Base-by-base conservation (phyloP, 2,113 vertebrate genomes). In the Erpornis zantholeuca region DNA sequence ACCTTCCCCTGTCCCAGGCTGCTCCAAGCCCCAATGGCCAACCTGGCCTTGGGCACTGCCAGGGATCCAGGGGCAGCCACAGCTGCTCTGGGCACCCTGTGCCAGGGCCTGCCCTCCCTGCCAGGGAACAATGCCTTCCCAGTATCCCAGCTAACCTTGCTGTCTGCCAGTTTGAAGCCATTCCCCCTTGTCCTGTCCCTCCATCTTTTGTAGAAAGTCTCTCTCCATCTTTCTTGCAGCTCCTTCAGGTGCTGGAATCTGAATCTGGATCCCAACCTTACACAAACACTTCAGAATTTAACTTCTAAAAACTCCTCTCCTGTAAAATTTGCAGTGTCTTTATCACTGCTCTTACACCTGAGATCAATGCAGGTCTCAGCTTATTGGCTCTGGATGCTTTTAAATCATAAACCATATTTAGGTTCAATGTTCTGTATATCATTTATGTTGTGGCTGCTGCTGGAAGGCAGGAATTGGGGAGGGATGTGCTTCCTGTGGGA, bases 171-270 rank as follows among this genome's bases (percentile, higher is more conserved):
- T 49, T 22, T 7, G 8, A 20, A 53, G 53, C 35, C 47, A 83
- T 72, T 71, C 68, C 68, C 57, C 16, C 10, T 0, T 0, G 0
- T 42, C 1, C 66, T 44, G 36, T 10, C 45, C 10, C 38, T 36
- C 0, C 33, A 45, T 0, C 1, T 38, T 27, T 16, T 83, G 27
- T 2, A 0, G 28, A 9, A 1, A 1, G 16, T 21, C 25, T 53
- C 25, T 71, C 22, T 45, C 27, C 33, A 9, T 5, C 1, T 25
- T 35, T 36, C 33, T 3, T 60, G 47, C 2, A 3, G 12, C 31
- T 72, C 33, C 21, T 53, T 25, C 3, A 5, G 38, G 5, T 16
- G 2, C 21, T 45, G 68, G 11, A 17, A 18, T 72, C 6, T 36
- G n/a, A 47, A 24, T 69, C 49, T 69, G 40, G 33, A 47, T 86